A percentile compares a stretch with the other conserved stretches of the same genome.
Evolutionary conservation across 2,888 invertebrate species (phyloP).

Genomic region (Drosophila meridionalis): DNA sequence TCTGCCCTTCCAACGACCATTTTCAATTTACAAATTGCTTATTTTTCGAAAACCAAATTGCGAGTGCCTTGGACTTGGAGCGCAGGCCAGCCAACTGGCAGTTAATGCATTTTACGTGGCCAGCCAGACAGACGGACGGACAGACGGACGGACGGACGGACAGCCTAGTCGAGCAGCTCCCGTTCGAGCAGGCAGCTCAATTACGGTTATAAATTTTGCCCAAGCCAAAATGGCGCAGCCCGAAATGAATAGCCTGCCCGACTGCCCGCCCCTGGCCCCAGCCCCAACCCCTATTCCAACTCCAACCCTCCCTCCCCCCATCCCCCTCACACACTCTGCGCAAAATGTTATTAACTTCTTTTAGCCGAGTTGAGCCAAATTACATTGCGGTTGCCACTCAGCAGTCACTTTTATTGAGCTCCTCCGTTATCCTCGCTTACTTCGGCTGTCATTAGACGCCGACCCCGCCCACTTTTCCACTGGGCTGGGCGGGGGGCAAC

Average conservation of each 20-base stretch:
- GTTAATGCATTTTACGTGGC: constrained; percentile 80
- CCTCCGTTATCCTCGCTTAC: constrained; percentile 22
- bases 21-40: constrained; percentile 82
- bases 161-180: constrained; percentile 4
- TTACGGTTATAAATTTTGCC: constrained; percentile 79
- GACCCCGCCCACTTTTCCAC: constrained; percentile 25
- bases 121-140: constrained; percentile 19
- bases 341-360: constrained; percentile 79
- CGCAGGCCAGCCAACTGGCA: constrained; percentile 45
- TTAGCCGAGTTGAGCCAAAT: constrained; percentile 77
- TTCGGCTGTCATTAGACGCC: constrained; percentile 40
- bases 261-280: background rate
- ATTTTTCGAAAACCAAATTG: constrained; percentile 79
- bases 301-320: background rate
- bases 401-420: constrained; percentile 68
- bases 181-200: constrained; percentile 64
- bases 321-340: constrained; percentile 25
- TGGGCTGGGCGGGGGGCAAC: background rate
- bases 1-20: constrained; percentile 56
- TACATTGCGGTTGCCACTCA: constrained; percentile 80
- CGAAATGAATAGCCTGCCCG: constrained; percentile 72
- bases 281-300: too few relatives aligned
- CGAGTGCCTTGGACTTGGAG: constrained; percentile 75
- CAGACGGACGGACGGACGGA: background rate
- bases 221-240: constrained; percentile 73